These are phyloP conservation scores for Hyalella azteca DNA, from an alignment of 2,888 invertebrate species.

Conservation along the genomic window DNA sequence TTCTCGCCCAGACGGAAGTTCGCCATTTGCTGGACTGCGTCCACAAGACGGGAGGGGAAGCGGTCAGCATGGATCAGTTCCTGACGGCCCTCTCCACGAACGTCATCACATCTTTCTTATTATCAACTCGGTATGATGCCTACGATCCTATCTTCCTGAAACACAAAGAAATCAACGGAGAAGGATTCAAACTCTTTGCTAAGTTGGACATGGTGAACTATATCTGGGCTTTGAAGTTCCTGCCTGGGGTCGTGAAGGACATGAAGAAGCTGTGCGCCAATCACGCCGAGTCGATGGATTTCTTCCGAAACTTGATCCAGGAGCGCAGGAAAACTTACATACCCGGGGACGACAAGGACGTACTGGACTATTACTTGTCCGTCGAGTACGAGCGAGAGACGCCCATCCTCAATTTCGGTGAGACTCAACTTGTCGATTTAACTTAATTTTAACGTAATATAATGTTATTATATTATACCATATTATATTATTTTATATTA, in stretches of 20 bases:
- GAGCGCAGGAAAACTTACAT: slow-evolving; percentile 74
- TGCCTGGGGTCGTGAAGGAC: slow-evolving; percentile 68
- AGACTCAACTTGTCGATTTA: not conserved
- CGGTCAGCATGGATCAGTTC: slow-evolving; percentile 74
- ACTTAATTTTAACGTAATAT: not conserved
- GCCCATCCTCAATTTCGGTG: slow-evolving; percentile 18
- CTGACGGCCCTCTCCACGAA: slow-evolving; percentile 85
- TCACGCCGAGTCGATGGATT: slow-evolving; percentile 79
- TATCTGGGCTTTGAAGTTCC: slow-evolving; percentile 73
- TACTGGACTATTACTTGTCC: slow-evolving; percentile 18
- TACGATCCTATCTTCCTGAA: slow-evolving; percentile 78
- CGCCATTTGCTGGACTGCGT: slow-evolving; percentile 8
- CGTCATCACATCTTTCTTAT: slow-evolving; percentile 87
- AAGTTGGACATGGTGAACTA: slow-evolving; percentile 83
- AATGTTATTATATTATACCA: not conserved
- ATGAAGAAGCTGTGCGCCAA: slow-evolving; percentile 71
- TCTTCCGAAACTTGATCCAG: slow-evolving; percentile 78
- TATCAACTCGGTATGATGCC: slow-evolving; percentile 83
- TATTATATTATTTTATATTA: too few species aligned
- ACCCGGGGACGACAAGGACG: slow-evolving; percentile 66
- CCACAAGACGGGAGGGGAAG: slow-evolving; percentile 70
- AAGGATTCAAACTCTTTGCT: slow-evolving; percentile 87
- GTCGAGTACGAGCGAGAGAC: slow-evolving; percentile 25
- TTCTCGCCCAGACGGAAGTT: not conserved
- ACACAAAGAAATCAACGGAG: slow-evolving; percentile 75